Base-by-base conservation (phyloP, 2,888 invertebrate genomes). In the Ramazzottius varieornatus region DNA sequence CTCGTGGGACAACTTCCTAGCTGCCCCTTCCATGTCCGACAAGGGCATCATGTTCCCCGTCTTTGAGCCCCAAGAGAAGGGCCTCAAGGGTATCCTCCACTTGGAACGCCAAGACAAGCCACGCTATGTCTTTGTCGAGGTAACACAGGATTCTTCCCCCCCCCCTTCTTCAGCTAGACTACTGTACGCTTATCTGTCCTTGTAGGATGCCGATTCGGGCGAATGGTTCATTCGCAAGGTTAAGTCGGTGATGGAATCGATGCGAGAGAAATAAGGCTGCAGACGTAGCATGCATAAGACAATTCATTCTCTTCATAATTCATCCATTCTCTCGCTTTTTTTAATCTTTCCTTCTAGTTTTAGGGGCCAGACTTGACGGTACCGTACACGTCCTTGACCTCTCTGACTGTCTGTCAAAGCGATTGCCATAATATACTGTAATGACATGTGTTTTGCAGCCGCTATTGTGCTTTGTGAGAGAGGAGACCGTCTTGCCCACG, bases 31-130 rank as follows among this genome's bases (percentile, higher is more conserved):
- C n/a, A 24, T 16, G 54, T 24, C 54, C 16, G 54, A 54, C 16
- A 54, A 54, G 54, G 54, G 54, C 54, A 29, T 54, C 13, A 54
- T 54, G 54, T 54, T 54, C 54, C 54, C 54, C 20, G 54, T 54
- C 16, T 16, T 54, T 16, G 54, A 54, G 54, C 16, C 54, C 20
- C 16, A 54, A 54, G 54, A 24, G n/a, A 54, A 54, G 54, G 54
- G 54, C 8, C 54, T 54, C 16, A 16, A 29, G 4, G 54, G 54
- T n/a, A 4, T 54, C 20, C 29, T 54, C 4, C 54, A 54, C 24
- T 24, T 54, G n/a, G 54, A 54, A 24, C 54, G 54, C 20, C 8
- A 54, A 54, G 54, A 54, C 54, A 54, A 54, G 29, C 54, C 54
- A 24, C 54, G 54, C 29, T 54, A n/a, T 29, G 54, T 54, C 20